Conservation (phyloP, 2,888 invertebrate species). For the Macropis europaea region DNA sequence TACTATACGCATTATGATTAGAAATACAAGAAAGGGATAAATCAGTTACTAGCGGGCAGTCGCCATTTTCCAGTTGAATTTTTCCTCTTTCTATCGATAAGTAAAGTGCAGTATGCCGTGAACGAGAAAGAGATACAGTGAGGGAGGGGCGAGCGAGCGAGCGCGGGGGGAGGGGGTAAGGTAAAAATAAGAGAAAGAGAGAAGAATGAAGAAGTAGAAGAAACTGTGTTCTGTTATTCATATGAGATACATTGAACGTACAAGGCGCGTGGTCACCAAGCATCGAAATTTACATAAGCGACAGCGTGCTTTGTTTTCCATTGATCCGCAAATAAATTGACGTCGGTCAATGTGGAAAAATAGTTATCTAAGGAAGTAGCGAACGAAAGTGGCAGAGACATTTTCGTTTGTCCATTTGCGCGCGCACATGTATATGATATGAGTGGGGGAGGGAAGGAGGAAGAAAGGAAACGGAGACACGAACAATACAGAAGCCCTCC, state of each 20-base stretch:
- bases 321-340: slow-evolving; percentile 46
- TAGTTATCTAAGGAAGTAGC: slow-evolving; percentile 43
- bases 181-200: slow-evolving; percentile 19
- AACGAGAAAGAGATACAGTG: slow-evolving; percentile 44
- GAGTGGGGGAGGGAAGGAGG: slow-evolving; percentile 17
- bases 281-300: slow-evolving; percentile 45
- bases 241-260: slow-evolving; percentile 51
- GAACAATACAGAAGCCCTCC: slow-evolving; percentile 48
- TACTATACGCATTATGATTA: slow-evolving; percentile 31
- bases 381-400: slow-evolving; percentile 20
- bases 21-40: slow-evolving; percentile 71
- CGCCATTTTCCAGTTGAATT: slow-evolving; percentile 83
- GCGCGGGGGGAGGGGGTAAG: slow-evolving; percentile 18
- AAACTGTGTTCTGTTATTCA: slow-evolving; percentile 47
- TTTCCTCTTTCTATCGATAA: slow-evolving; percentile 77
- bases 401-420: too few relatives aligned
- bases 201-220: slow-evolving; percentile 24
- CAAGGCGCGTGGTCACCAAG: slow-evolving; percentile 34
- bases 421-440: too few relatives aligned
- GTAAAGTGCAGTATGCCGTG: slow-evolving; percentile 56
- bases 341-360: slow-evolving; percentile 28
- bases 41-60: slow-evolving; percentile 79
- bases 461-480: slow-evolving; percentile 29
- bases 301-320: slow-evolving; percentile 26
- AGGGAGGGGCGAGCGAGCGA: slow-evolving; percentile 29